Conservation (phyloP, 2,888 invertebrate genomes). For the Drosophila colorata region DNA sequence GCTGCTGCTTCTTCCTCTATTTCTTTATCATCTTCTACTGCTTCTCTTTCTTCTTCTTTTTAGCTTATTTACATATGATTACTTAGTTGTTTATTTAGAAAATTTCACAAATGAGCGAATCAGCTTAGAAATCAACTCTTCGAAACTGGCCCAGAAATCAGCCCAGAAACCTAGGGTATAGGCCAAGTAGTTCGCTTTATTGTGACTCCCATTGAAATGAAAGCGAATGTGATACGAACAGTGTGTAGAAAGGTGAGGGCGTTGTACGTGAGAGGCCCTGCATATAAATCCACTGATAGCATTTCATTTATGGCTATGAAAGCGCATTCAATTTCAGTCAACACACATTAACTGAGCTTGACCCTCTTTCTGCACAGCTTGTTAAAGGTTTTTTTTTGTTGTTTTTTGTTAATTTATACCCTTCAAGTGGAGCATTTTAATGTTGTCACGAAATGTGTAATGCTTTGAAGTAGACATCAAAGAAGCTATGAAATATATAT, state of each 20-base stretch:
- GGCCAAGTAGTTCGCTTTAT: slow-evolving; percentile 28
- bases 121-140: slow-evolving; percentile 44
- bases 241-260: slow-evolving; percentile 61
- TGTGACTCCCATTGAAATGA: slow-evolving; percentile 43
- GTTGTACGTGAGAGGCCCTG: slow-evolving; percentile 56
- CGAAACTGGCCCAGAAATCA: slow-evolving; percentile 34
- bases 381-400: slow-evolving; percentile 52
- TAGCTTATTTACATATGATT: slow-evolving; percentile 72
- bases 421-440: slow-evolving; percentile 1
- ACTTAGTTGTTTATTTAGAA: slow-evolving; percentile 74
- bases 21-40: not conserved
- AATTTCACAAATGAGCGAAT: slow-evolving; percentile 61
- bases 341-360: slow-evolving; percentile 55
- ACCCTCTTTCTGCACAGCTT: slow-evolving; percentile 61
- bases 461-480: not conserved
- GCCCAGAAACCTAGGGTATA: slow-evolving; percentile 40
- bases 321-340: slow-evolving; percentile 56
- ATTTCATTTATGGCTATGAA: slow-evolving; percentile 59
- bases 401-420: slow-evolving; percentile 1
- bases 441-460: slow-evolving; percentile 7
- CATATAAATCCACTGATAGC: slow-evolving; percentile 58
- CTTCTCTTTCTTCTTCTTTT: slow-evolving; percentile 17
- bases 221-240: slow-evolving; percentile 70
- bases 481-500: not conserved
- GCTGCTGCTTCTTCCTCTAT: slow-evolving; percentile 12